Base-by-base conservation (phyloP, 2,113 vertebrate genomes). In the Procapra przewalskii region DNA sequence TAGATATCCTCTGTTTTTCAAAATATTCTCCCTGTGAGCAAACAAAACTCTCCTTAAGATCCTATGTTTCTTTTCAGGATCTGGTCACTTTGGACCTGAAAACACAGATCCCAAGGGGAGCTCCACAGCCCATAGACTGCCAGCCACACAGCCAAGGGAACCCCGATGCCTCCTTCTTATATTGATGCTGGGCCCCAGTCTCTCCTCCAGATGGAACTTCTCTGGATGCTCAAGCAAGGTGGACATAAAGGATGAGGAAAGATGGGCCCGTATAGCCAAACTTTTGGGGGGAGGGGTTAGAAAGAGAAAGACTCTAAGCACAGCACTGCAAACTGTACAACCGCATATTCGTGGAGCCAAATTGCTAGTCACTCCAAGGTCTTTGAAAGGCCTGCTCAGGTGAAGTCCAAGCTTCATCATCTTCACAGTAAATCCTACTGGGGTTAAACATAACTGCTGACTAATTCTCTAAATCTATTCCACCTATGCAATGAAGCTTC, bases 111-210 rank as follows among this genome's bases (percentile, higher is more conserved):
- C 77, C 62, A 40, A 29, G 2, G 6, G n/a, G 45, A 59, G 27
- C 7, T 29, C 10, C 7, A 7, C 3, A 12, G 5, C 36, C 19
- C 43, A 48, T 2, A 7, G 55, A 13, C 23, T 27, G 36, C 36
- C 36, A 79, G 15, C 9, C 55, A 7, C 7, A 7, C 4, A 15
- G 14, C 31, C 11, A 50, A 54, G 7, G 5, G 48, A 25, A 3
- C 14, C 12, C 17, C 5, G 0, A 25, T 2, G 12, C 10, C 33
- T 23, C 64, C 6, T 64, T 16, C 2, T 33, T 21, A 7, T 7
- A 33, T 1, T 1, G 19, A 90, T 11, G 12, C 9, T 57, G 6
- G 2, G 17, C 27, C 4, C 4, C 10, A 29, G 11, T 3, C 3
- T 12, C 4, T 25, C 43, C 23, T 52, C 43, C 10, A 21, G 43